These are phyloP conservation scores for Bungarus multicinctus DNA, from an alignment of 2,113 vertebrate genomes.

Conservation along the genomic window DNA sequence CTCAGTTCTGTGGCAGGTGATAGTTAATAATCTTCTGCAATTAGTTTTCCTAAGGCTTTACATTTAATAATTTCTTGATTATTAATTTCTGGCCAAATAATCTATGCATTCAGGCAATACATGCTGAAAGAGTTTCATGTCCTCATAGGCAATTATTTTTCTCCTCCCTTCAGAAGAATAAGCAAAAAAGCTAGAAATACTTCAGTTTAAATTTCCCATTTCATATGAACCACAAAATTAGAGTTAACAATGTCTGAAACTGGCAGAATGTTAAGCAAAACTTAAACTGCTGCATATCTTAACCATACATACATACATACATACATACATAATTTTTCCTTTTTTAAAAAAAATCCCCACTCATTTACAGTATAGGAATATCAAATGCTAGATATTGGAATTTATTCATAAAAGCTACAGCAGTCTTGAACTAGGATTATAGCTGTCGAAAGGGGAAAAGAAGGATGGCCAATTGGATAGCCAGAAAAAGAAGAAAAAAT, in stretches of 20 bases:
- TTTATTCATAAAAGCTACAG: not conserved
- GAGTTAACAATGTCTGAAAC: not conserved
- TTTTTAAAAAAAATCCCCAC: not conserved
- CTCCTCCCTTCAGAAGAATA: not conserved
- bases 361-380: not conserved
- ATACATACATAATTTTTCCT: not conserved
- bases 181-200: not conserved
- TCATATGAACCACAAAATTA: not conserved
- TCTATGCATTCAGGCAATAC: not conserved
- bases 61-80: not conserved
- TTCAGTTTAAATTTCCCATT: not conserved
- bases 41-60: not conserved
- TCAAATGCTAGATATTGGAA: not conserved
- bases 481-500: rapidly evolving
- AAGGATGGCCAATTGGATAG: not conserved
- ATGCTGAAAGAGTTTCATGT: not conserved
- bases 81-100: not conserved
- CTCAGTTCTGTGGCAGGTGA: not conserved
- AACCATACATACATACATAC: not conserved
- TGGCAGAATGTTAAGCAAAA: not conserved
- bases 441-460: not conserved
- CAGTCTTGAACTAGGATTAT: not conserved
- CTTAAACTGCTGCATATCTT: not conserved
- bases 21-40: not conserved
- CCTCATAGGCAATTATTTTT: not conserved